Evolutionary conservation across 2,113 vertebrate species (phyloP), one percentile per base, ranked within the genome.

Genomic region (Acinonyx jubatus): DNA sequence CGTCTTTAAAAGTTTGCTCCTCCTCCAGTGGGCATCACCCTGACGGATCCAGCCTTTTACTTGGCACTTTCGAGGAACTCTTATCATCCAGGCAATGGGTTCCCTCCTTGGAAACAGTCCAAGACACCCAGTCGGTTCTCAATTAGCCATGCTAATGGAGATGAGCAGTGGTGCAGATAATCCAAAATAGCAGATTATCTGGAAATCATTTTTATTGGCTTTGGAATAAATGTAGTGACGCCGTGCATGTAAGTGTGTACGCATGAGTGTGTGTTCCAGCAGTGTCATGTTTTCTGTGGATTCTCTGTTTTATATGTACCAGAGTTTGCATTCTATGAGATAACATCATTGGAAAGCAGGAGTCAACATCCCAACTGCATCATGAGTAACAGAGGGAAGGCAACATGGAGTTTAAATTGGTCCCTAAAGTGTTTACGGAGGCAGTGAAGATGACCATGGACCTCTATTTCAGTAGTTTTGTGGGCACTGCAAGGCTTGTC

Each of bases 91-190:
- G 80, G 81, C 78, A 69, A 41, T 81, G 80, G 97, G 57, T 63
- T 97, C 41, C 29, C 16, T 31, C 85, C 41, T 78, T 97, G 92
- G 97, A 91, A 95, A 78, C 16, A 45, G 55, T 95, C 96, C 92
- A 97, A 95, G 76, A 94, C 96, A 97, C 80, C 96, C 57, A 95
- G 94, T 92, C 97, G 74, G 95, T 65, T 96, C 89, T 93, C 96
- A 92, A 69, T 94, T 52, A 82, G 45, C 81, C 84, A 31, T 57
- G 91, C 50, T 97, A 94, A 91, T 69, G 66, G 85, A 29, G 69
- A 89, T 0, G 14, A 89, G 89, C 83, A 78, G 57, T 41, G 15
- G 88, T 63, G 90, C 90, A 81, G 90, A 61, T 25, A 16, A 95
- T 85, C 87, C 80, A 57, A 88, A 92, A 65, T 1, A 66, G 57